Evolutionary conservation across 1,140 invertebrate species (phyloP), one percentile per base, ranked within the genome.

Genomic region (Hermetia illucens): DNA sequence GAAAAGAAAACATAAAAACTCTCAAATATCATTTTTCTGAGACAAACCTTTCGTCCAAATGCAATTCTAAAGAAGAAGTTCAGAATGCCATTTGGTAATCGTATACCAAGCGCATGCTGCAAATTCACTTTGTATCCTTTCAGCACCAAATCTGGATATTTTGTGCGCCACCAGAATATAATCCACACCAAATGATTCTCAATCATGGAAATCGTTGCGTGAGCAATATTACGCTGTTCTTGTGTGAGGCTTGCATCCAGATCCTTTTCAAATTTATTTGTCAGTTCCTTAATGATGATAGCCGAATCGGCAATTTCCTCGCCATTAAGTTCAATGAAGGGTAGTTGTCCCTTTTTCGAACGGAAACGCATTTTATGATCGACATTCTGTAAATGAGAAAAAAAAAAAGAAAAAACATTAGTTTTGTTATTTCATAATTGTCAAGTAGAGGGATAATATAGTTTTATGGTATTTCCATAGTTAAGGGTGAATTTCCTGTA

Each of bases 171-270:
- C 65, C 78, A 88, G 51, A 78, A 70, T 30, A 87, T 73, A 44
- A 89, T 82, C 86, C 86, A 92, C 30, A 81, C 76, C 8, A 92
- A 72, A 61, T 93, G 88, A 56, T 92, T 91, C 63, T 94, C 88
- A 48, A 92, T 77, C 88, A 95, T 92, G 18, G 83, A 86, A 52
- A 89, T 86, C 68, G 87, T 89, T n/a, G 88, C 87, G 62, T 93
- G 85, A 6, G 84, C 76, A 8, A 90, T 72, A 49, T 81, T 85
- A 43, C 80, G 78, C 58, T 95, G 88, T 51, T 90, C 86, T 36
- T 75, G 61, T 34, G 77, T 84, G 15, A 95, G 66, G 25, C 57
- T 69, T 52, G 63, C 73, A 61, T 93, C 88, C 45, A 91, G 63
- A 58, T 92, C 82, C 56, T 86, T 82, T 44, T 72, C 74, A 55